These are phyloP conservation scores for Allolobophora icterica DNA, from an alignment of 2,888 invertebrate genomes.

Conservation along the genomic window DNA sequence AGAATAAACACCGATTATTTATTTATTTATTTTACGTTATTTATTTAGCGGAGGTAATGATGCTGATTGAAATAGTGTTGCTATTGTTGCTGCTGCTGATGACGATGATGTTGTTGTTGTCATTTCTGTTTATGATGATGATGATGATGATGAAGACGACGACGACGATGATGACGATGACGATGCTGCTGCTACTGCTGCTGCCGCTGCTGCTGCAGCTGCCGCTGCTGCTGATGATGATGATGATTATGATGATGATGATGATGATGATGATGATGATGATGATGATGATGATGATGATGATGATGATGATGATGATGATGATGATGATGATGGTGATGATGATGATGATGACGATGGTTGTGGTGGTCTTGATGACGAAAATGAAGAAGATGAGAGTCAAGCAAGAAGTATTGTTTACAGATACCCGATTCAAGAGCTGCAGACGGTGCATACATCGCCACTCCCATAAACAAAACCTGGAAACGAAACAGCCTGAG, in stretches of 20 bases:
- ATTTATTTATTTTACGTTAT: neutral
- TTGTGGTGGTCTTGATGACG: too few species aligned
- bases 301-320: slow-evolving; percentile 32
- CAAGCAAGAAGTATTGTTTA: too few species aligned
- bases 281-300: slow-evolving; percentile 36
- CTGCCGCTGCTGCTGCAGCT: slow-evolving; percentile 35
- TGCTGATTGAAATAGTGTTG: neutral
- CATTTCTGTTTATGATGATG: slow-evolving; percentile 31
- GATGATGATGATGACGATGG: slow-evolving; percentile 24
- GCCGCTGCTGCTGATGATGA: neutral
- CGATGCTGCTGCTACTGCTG: slow-evolving; percentile 26
- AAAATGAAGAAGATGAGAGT: too few species aligned
- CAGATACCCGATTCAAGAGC: too few species aligned
- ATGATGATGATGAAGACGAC: slow-evolving; percentile 25
- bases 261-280: slow-evolving; percentile 36
- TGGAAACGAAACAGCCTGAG: too few species aligned
- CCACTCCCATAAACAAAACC: too few species aligned
- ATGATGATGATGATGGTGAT: slow-evolving; percentile 31
- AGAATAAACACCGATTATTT: neutral
- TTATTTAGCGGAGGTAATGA: neutral
- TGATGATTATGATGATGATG: slow-evolving; percentile 36
- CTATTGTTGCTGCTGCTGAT: slow-evolving; percentile 14
- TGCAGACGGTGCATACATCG: too few species aligned
- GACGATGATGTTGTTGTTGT: neutral
- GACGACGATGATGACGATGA: slow-evolving; percentile 23